Conservation (phyloP, 2,888 invertebrate genomes). For the Callyntrura guangdongensis region DNA sequence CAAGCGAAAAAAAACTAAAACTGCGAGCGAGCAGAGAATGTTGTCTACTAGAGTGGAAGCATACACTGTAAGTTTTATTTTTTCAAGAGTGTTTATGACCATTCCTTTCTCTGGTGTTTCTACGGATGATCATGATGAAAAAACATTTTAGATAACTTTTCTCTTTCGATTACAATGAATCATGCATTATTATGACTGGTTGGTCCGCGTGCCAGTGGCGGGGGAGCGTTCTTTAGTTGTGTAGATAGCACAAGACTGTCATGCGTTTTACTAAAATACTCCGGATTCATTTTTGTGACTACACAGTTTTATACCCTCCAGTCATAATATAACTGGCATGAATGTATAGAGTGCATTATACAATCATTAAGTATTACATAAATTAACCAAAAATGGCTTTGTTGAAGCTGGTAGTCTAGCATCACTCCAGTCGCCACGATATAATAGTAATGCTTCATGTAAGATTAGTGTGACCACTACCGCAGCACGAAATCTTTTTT, state of each 20-base stretch:
- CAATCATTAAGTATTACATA: slow-evolving; percentile 56
- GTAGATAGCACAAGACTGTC: neutral
- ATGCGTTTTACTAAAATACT: neutral
- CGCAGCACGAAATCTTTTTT: neutral
- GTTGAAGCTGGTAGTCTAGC: slow-evolving; percentile 9
- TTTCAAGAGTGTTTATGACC: slow-evolving; percentile 61
- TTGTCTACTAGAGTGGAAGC: neutral
- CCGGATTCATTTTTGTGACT: neutral
- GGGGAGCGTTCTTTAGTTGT: neutral
- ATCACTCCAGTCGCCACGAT: slow-evolving; percentile 6
- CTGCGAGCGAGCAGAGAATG: neutral
- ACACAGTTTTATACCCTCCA: neutral
- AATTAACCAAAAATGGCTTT: slow-evolving; percentile 53
- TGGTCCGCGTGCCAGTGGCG: neutral
- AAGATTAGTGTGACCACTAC: slow-evolving; percentile 41
- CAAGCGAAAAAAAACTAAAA: slow-evolving; percentile 39
- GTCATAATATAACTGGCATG: neutral
- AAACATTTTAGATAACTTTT: slow-evolving; percentile 17
- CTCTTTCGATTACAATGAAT: slow-evolving; percentile 25
- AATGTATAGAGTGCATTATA: neutral
- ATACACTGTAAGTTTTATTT: slow-evolving; percentile 23
- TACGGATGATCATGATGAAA: neutral
- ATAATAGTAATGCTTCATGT: slow-evolving; percentile 50
- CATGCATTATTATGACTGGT: neutral
- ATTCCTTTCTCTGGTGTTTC: slow-evolving; percentile 7